phyloP scores from a whole-genome alignment of 92 coral and sea anemone genomes.

The Porites evermanni region DNA sequence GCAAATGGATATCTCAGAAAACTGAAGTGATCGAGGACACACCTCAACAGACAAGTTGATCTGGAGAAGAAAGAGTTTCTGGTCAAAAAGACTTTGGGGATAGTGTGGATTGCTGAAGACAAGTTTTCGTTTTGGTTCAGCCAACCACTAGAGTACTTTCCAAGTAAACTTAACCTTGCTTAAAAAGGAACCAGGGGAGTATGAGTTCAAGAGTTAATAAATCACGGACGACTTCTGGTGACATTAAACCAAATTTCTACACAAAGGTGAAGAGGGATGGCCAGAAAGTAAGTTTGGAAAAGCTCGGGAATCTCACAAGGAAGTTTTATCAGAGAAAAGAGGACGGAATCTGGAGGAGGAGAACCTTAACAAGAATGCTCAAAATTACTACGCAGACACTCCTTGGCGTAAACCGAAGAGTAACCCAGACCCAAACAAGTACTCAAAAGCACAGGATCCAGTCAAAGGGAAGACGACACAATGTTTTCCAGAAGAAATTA shows the following conservation, averaged over 20 bases:
- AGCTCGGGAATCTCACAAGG: slow-evolving; percentile 31
- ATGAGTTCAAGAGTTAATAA: slow-evolving; percentile 10
- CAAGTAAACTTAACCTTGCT: slow-evolving; percentile 74
- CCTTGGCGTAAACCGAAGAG: not conserved
- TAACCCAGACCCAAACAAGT: slow-evolving; percentile 40
- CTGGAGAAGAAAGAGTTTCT: slow-evolving; percentile 59
- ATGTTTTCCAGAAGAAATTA: slow-evolving; percentile 49
- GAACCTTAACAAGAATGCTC: not conserved
- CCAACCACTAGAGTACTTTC: slow-evolving; percentile 51
- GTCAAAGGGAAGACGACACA: slow-evolving; percentile 23
- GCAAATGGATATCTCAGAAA: slow-evolving; percentile 64
- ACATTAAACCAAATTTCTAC: slow-evolving; percentile 51
- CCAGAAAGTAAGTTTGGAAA: slow-evolving; percentile 43
- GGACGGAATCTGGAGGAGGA: not conserved
- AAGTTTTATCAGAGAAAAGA: slow-evolving; percentile 31
- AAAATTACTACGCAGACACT: slow-evolving; percentile 17
- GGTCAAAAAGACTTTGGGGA: slow-evolving; percentile 57
- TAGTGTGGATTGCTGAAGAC: slow-evolving; percentile 63
- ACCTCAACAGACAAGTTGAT: slow-evolving; percentile 53
- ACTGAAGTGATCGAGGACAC: slow-evolving; percentile 45
- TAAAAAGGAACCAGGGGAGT: slow-evolving; percentile 64
- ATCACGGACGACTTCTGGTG: slow-evolving; percentile 55
- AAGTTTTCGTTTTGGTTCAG: slow-evolving; percentile 53
- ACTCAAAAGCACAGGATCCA: slow-evolving; percentile 58
- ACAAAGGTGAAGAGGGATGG: slow-evolving; percentile 33